These are phyloP conservation scores for Achroia grisella DNA, from an alignment of 1,140 invertebrate species.

Conservation along the genomic window DNA sequence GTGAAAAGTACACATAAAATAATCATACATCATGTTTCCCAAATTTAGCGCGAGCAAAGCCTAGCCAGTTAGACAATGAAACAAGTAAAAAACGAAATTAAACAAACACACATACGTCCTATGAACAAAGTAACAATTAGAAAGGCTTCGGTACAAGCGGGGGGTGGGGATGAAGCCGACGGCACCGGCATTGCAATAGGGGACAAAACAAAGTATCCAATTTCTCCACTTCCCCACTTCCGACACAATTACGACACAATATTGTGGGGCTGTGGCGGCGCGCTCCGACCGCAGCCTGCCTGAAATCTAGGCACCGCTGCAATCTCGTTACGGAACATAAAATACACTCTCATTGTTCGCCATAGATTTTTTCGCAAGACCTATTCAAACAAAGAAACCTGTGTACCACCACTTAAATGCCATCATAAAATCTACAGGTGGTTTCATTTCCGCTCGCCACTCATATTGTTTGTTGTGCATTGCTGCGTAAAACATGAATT, in stretches of 20 bases:
- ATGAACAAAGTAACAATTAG: slow-evolving; percentile 35
- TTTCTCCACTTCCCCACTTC: slow-evolving; percentile 67
- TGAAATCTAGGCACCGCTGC: slow-evolving; percentile 48
- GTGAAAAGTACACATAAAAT: too few relatives aligned
- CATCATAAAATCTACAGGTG: slow-evolving; percentile 8
- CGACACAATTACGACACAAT: slow-evolving; percentile 62
- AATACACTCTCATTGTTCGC: slow-evolving; percentile 44
- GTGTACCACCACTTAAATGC: slow-evolving; percentile 9
- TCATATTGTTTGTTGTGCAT: slow-evolving; percentile 2
- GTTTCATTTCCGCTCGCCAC: slow-evolving; percentile 3
- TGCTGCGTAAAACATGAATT: slow-evolving; percentile 2
- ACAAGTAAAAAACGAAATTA: too few relatives aligned
- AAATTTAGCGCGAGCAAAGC: too few relatives aligned
- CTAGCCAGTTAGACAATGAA: too few relatives aligned
- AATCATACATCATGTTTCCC: too few relatives aligned
- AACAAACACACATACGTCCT: too few relatives aligned
- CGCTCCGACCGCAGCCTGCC: slow-evolving; percentile 44
- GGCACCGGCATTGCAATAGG: slow-evolving; percentile 22
- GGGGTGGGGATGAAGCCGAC: slow-evolving; percentile 11
- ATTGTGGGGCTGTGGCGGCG: slow-evolving; percentile 42
- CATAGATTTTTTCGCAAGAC: slow-evolving; percentile 34
- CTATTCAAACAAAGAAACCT: slow-evolving; percentile 21
- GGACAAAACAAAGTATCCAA: slow-evolving; percentile 64
- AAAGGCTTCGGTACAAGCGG: slow-evolving; percentile 53
- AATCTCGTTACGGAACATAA: slow-evolving; percentile 57